A percentile compares a stretch with the other conserved stretches of the same genome.
These are phyloP conservation scores for Anoplophora glabripennis DNA, from an alignment of 1,140 invertebrate genomes.

Conservation along the genomic window DNA sequence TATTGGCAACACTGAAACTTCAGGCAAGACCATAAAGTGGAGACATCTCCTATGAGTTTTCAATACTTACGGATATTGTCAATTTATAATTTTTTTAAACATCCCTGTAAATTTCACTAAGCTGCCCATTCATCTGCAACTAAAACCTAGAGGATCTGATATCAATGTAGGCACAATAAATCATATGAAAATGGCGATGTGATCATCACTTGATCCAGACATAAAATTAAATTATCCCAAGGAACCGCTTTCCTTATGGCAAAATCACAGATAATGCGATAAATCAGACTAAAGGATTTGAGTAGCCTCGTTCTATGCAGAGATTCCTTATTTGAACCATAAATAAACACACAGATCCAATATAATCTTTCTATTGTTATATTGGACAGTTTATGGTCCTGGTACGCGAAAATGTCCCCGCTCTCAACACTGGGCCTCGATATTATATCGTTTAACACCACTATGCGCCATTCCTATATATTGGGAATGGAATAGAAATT, in stretches of 20 bases:
- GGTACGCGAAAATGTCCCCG: slow-evolving; percentile 13
- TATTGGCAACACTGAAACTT: no score
- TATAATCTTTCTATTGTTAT: slow-evolving; percentile 36
- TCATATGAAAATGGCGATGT: no score
- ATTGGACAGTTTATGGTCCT: slow-evolving; percentile 30
- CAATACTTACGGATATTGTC: no score
- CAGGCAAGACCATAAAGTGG: no score
- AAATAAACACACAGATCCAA: slow-evolving; percentile 28
- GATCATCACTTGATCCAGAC: no score
- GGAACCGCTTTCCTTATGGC: background rate
- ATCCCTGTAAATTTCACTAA: no score
- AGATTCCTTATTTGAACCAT: slow-evolving; percentile 30
- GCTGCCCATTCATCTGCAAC: no score
- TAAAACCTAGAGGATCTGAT: no score
- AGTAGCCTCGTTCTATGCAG: slow-evolving; percentile 13
- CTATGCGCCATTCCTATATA: slow-evolving; percentile 5
- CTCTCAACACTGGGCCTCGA: slow-evolving; percentile 2
- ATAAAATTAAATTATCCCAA: no score
- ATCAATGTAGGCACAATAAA: no score
- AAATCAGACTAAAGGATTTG: slow-evolving; percentile 21
- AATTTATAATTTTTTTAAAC: no score
- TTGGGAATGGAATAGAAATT: slow-evolving; percentile 18
- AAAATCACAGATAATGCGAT: slow-evolving; percentile 17
- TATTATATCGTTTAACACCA: slow-evolving; percentile 13
- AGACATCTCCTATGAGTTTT: no score